phyloP scores from a whole-genome alignment of 1,140 invertebrate genomes.

The Bombus fervidus region DNA sequence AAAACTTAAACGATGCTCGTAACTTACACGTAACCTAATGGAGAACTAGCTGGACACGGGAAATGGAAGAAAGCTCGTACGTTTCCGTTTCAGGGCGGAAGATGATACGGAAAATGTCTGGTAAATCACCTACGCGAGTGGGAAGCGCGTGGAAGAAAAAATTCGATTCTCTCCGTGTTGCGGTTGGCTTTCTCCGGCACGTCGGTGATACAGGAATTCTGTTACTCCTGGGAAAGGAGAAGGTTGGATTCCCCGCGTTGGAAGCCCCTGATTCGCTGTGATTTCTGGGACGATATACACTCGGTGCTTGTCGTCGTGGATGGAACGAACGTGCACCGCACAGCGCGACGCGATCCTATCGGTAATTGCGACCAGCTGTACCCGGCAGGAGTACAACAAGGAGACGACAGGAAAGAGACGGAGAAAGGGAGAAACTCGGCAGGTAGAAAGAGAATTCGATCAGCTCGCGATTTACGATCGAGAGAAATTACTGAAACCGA shows the following conservation, averaged over 20 bases:
- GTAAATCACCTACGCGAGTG: neutral
- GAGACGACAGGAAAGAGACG: constrained; percentile 22
- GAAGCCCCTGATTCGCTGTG: constrained; percentile 49
- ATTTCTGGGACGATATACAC: constrained; percentile 72
- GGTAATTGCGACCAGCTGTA: constrained; percentile 71
- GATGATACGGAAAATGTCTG: neutral
- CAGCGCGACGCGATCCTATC: constrained; percentile 72
- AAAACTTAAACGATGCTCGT: constrained; percentile 55
- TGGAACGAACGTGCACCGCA: constrained; percentile 59
- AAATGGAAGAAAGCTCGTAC: too few species aligned
- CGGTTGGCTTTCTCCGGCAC: constrained; percentile 28
- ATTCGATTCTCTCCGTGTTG: neutral
- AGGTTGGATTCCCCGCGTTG: too few species aligned
- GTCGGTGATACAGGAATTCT: constrained; percentile 28
- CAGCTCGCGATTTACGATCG: constrained; percentile 39
- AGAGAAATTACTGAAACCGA: neutral
- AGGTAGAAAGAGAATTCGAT: constrained; percentile 37
- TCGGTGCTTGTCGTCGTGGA: constrained; percentile 62
- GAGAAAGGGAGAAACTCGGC: neutral
- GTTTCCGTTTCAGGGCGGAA: neutral
- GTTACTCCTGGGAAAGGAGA: constrained; percentile 45
- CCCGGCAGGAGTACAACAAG: constrained; percentile 33
- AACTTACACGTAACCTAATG: constrained; percentile 9
- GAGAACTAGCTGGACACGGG: too few species aligned
- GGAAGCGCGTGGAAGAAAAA: constrained; percentile 9